Base-by-base conservation (phyloP, 2,113 vertebrate genomes). In the Chamaetylas fuelleborni region DNA sequence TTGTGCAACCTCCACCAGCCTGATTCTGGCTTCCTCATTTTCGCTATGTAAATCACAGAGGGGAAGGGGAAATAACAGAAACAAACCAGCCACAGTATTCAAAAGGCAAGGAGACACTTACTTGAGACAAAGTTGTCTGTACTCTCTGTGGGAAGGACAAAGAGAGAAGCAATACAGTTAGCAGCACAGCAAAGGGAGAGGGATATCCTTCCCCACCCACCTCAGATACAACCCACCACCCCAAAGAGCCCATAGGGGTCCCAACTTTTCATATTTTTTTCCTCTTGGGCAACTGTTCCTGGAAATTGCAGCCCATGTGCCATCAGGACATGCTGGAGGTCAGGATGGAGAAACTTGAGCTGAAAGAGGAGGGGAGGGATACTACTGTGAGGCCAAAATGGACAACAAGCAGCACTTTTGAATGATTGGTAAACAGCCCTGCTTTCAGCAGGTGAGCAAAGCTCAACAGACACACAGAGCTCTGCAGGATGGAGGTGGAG, bases 111-210 rank as follows among this genome's bases (percentile, higher is more conserved):
- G 28, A 81, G 82, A 74, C 64, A 98, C 98, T 98, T 98, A 98
- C 98, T 97, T 94, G 98, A 98, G 58, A 98, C 97, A 95, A 98
- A 98, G 96, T 97, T 98, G 89, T 98, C 98, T 4, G 98, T 98
- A 96, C 97, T 98, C 88, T 98, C 98, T 98, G 98, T 24, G 90
- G 86, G 88, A 97, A 95, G 58, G 89, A 97, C 62, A 97, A 96
- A 98, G 77, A 95, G 61, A 92, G 48, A 94, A 92, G 95, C 87
- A 97, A 58, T 62, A 97, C 34, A 67, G 34, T 91, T 79, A 97
- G 73, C 48, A 66, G 47, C 54, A 56, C 5, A 64, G 65, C 65
- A 94, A 54, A 45, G 34, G 29, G n/a, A 88, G 17, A 38, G 8
- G 2, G 5, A 1, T 33, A 15, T 53, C 53, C 67, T 60, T 91